Conservation (phyloP, 2,888 invertebrate genomes). For the Euplagia quadripunctaria region DNA sequence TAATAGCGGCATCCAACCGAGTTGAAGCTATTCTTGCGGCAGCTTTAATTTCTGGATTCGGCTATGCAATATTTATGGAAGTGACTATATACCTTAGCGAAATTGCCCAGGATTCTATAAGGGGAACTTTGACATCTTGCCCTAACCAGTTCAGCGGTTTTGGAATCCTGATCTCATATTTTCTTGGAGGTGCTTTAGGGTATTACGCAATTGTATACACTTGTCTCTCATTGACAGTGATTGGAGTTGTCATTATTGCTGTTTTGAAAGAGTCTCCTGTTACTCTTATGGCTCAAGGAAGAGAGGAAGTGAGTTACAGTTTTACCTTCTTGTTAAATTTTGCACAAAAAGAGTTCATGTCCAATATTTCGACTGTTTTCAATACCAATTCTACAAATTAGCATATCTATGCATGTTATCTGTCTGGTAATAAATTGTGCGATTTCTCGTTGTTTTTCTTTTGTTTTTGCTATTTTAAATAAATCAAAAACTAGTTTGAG, state of each 20-base stretch:
- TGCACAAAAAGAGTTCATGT: background rate
- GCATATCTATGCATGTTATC: too few species aligned
- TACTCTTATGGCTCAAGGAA: background rate
- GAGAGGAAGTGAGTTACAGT: conserved; percentile 3
- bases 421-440: too few species aligned
- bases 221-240: background rate
- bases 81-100: conserved; percentile 44
- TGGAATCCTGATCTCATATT: conserved; percentile 4
- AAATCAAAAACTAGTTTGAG: background rate
- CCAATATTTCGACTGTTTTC: too few species aligned
- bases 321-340: background rate
- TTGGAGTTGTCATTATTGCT: background rate
- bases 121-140: conserved; percentile 55
- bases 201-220: conserved; percentile 5
- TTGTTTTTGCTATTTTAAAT: background rate
- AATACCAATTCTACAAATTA: background rate
- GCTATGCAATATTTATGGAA: background rate
- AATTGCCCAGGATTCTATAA: conserved; percentile 57
- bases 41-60: background rate
- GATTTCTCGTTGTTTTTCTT: background rate
- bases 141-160: background rate
- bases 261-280: conserved; percentile 10
- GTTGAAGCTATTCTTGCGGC: background rate
- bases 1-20: background rate
- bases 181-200: conserved; percentile 4